Evolutionary conservation across 2,888 invertebrate genomes (phyloP).

Genomic region (Axea sp.): DNA sequence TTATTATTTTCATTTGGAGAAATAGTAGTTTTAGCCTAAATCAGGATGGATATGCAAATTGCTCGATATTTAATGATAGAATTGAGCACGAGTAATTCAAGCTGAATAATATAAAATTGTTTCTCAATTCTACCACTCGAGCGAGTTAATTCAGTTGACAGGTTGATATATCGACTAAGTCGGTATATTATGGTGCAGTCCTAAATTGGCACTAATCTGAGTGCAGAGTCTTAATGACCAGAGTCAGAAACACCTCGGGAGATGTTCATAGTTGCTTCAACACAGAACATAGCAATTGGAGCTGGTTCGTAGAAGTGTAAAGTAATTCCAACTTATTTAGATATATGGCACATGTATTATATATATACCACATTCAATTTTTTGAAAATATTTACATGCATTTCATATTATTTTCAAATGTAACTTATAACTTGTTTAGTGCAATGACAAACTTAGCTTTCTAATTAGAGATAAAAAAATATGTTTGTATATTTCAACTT

Average conservation of each 20-base stretch:
- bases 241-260: conserved; percentile 55
- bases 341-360: conserved; percentile 39
- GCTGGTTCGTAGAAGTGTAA: conserved; percentile 61
- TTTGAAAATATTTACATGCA: too few relatives aligned
- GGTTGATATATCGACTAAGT: conserved; percentile 60
- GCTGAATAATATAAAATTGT: conserved; percentile 38
- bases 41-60: conserved; percentile 2
- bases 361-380: too few relatives aligned
- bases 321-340: conserved; percentile 56
- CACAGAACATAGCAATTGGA: conserved; percentile 61
- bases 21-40: too few relatives aligned
- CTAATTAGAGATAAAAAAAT: too few relatives aligned
- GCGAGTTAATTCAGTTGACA: conserved; percentile 54
- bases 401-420: too few relatives aligned
- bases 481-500: too few relatives aligned
- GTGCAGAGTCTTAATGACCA: conserved; percentile 63
- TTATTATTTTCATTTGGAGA: too few relatives aligned
- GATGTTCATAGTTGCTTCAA: conserved; percentile 60
- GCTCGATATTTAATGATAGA: conserved; percentile 4
- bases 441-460: too few relatives aligned
- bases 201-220: conserved; percentile 64
- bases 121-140: conserved; percentile 30
- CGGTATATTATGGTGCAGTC: conserved; percentile 62
- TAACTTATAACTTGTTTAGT: too few relatives aligned
- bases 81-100: conserved; percentile 3